Evolutionary conservation across 2,888 invertebrate genomes (phyloP).

Genomic region (Epirrita christyi): DNA sequence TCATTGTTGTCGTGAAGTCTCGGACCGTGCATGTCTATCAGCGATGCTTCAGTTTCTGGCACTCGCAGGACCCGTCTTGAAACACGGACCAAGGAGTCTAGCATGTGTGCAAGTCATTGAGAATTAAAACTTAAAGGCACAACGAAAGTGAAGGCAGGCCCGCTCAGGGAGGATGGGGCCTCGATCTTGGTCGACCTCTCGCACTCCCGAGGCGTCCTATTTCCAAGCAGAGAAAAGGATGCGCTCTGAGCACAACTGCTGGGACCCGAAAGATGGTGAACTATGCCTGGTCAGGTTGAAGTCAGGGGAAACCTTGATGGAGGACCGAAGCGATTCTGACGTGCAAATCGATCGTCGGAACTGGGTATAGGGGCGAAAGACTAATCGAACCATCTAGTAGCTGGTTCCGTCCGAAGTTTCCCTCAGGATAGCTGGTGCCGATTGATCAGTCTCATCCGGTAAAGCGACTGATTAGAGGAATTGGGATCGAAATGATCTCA

Average conservation of each 20-base stretch:
- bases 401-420: constrained; percentile 91
- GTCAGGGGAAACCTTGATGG: constrained; percentile 89
- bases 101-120: constrained; percentile 87
- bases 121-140: constrained; percentile 85
- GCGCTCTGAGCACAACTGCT: constrained; percentile 87
- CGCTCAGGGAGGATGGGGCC: constrained; percentile 74
- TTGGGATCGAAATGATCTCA: constrained; percentile 88
- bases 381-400: constrained; percentile 91
- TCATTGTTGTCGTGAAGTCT: constrained; percentile 53
- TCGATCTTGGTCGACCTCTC: constrained; percentile 63
- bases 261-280: constrained; percentile 79
- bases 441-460: constrained; percentile 86
- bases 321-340: constrained; percentile 90
- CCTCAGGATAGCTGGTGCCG: constrained; percentile 88
- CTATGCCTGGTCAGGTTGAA: constrained; percentile 89
- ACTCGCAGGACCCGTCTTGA: too few relatives aligned
- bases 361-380: constrained; percentile 90
- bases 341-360: constrained; percentile 92
- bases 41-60: constrained; percentile 55
- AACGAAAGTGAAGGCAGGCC: constrained; percentile 86
- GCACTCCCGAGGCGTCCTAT: constrained; percentile 86
- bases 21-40: constrained; percentile 60
- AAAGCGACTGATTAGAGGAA: constrained; percentile 91
- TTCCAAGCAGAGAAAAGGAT: constrained; percentile 70
- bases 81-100: constrained; percentile 45